Evolutionary conservation across 2,888 invertebrate genomes (phyloP).

Genomic region (Osedax frankpressi): DNA sequence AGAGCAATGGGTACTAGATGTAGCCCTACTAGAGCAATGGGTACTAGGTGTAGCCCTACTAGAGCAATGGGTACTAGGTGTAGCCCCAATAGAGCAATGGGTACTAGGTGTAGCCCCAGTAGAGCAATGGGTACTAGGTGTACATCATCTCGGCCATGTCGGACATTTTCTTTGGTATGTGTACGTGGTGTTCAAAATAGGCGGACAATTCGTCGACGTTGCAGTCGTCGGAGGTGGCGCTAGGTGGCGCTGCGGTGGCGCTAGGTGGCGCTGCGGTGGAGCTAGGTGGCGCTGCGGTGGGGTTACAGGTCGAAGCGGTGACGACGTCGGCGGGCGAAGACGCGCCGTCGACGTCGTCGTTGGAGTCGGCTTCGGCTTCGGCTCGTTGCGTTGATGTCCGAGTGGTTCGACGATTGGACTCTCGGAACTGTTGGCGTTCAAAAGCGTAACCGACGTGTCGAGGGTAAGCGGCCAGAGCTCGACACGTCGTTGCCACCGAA

Average conservation of each 20-base stretch:
- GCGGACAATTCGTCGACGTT: constrained; percentile 86
- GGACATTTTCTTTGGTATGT: constrained; percentile 94
- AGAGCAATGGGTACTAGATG: no score
- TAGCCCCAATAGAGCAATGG: no score
- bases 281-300: constrained; percentile 33
- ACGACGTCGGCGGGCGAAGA: not conserved
- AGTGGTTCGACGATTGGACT: not conserved
- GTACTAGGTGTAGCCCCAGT: no score
- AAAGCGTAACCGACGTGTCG: no score
- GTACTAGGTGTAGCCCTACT: no score
- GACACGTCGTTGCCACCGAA: not conserved
- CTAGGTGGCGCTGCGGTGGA: not conserved
- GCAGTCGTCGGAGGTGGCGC: constrained; percentile 58
- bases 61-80: no score
- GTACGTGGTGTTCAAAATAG: constrained; percentile 85
- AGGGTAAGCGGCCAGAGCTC: not conserved
- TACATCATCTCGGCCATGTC: constrained; percentile 98
- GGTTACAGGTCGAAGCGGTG: constrained; percentile 32
- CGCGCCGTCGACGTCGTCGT: not conserved
- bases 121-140: constrained; percentile 50
- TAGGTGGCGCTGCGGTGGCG: not conserved
- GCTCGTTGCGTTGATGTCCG: not conserved
- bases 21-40: no score
- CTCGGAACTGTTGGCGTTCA: no score
- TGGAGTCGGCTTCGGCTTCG: not conserved